phyloP scores from a whole-genome alignment of 2,888 invertebrate species.

The Trissonchulus latispiculum region DNA sequence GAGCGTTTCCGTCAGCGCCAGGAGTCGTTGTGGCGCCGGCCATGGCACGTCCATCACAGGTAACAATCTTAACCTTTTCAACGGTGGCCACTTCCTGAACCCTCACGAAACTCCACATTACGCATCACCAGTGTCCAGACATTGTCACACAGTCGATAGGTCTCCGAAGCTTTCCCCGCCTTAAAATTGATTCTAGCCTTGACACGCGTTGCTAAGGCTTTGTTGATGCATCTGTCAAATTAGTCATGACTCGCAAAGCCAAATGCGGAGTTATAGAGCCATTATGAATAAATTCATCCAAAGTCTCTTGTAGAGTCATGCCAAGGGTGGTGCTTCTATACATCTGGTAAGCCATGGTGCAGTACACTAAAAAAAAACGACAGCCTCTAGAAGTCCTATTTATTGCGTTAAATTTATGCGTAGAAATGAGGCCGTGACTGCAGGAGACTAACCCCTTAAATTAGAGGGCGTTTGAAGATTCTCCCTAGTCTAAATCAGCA shows the following conservation, averaged over 20 bases:
- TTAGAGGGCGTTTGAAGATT: too few relatives aligned
- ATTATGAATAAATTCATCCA: conserved; percentile 80
- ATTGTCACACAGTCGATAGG: conserved; percentile 93
- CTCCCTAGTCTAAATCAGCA: too few relatives aligned
- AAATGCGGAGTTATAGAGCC: conserved; percentile 87
- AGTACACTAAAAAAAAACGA: too few relatives aligned
- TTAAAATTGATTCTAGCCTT: conserved; percentile 61
- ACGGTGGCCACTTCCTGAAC: conserved; percentile 73
- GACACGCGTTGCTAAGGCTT: conserved; percentile 69
- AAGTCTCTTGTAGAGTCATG: conserved; percentile 88
- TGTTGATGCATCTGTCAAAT: conserved; percentile 94
- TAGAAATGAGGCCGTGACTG: too few relatives aligned
- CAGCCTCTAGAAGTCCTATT: too few relatives aligned
- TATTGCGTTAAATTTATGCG: too few relatives aligned
- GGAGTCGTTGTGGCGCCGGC: too few relatives aligned
- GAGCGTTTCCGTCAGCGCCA: too few relatives aligned
- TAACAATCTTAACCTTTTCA: conserved; percentile 91
- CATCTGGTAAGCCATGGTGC: conserved; percentile 82
- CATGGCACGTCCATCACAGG: conserved; percentile 73
- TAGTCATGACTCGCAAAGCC: conserved; percentile 86
- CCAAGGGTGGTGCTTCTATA: conserved; percentile 96
- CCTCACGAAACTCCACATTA: conserved; percentile 91
- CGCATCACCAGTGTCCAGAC: conserved; percentile 99
- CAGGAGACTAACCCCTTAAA: too few relatives aligned
- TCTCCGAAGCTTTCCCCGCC: conserved; percentile 56